phyloP scores from a whole-genome alignment of 2,113 vertebrate species.

The Alaudala cheleensis region DNA sequence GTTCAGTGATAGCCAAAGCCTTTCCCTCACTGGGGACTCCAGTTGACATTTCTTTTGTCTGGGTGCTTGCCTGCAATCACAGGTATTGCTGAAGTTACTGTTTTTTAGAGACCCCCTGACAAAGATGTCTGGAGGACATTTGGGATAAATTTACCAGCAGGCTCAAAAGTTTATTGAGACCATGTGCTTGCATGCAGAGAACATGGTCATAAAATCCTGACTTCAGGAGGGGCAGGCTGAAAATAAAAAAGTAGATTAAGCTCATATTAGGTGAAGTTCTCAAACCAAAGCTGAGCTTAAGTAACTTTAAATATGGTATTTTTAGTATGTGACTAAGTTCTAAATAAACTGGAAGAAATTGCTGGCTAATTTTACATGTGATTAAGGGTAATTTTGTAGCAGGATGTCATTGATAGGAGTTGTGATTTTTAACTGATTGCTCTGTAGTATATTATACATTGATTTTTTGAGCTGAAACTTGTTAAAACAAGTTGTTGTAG shows the following conservation, averaged over 20 bases:
- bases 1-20: not conserved
- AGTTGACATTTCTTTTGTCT: not conserved
- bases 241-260: not conserved
- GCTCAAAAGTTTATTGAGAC: conserved; percentile 2
- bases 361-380: not conserved
- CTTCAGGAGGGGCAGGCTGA: not conserved
- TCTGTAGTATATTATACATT: not conserved
- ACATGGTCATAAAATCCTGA: not conserved
- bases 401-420: not conserved
- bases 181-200: conserved; percentile 10
- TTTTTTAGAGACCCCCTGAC: not conserved
- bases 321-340: not conserved
- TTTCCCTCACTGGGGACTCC: not conserved
- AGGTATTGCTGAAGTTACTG: not conserved
- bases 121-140: not conserved
- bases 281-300: not conserved
- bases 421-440: not conserved
- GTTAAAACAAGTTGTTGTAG: not conserved
- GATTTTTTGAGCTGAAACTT: not conserved
- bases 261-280: not conserved
- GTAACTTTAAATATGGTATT: not conserved
- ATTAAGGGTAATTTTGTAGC: not conserved
- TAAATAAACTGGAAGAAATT: not conserved
- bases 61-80: not conserved
- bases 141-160: not conserved